A percentile compares a stretch with the other conserved stretches of the same genome.
phyloP scores from a whole-genome alignment of 2,797 vertebrate species.

The Pseudotriccus pelzelni region DNA sequence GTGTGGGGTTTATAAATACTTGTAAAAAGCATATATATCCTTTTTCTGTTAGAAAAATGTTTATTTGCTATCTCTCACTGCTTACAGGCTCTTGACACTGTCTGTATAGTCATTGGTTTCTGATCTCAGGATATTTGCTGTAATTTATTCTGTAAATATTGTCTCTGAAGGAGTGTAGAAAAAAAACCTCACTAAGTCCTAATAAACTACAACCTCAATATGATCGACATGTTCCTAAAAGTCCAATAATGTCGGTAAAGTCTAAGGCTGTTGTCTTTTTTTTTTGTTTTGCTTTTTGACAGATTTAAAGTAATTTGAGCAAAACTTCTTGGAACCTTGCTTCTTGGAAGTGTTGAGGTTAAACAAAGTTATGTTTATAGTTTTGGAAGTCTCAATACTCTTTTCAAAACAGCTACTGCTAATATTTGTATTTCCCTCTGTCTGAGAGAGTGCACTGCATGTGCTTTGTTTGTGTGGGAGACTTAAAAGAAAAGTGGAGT shows the following conservation, averaged over 20 bases:
- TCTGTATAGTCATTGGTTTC: neutral
- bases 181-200: neutral
- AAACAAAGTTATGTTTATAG: neutral
- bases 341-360: neutral
- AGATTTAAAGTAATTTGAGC: neutral
- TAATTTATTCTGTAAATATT: neutral
- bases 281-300: neutral
- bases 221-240: neutral
- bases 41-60: neutral
- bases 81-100: neutral
- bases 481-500: neutral
- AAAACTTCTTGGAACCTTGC: neutral
- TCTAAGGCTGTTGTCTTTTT: neutral
- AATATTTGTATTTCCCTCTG: neutral
- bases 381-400: neutral
- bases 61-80: neutral
- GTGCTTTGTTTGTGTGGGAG: neutral
- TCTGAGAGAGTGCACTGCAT: neutral
- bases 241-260: neutral
- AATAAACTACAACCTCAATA: neutral
- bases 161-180: neutral
- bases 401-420: neutral
- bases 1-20: neutral
- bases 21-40: neutral
- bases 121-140: neutral